Base-by-base conservation (phyloP, 2,888 invertebrate genomes). In the Cephalotes varians region DNA sequence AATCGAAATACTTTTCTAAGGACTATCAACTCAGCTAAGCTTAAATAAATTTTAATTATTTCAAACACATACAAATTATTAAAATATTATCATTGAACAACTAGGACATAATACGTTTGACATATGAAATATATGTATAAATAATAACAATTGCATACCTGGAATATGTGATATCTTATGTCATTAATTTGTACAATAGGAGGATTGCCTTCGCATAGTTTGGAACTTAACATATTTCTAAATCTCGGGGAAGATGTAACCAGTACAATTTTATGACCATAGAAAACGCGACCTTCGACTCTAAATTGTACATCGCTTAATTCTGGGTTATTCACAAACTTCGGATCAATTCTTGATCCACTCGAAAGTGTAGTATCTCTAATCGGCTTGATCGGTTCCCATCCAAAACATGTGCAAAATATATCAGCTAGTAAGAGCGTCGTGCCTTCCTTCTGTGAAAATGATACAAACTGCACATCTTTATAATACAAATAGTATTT, bases 241-340 rank as follows among this genome's bases (percentile, higher is more conserved):
- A 98, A 97, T 74, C 98, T 96, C 18, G 98, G 97, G 4, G 98
- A 98, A 82, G 98, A 98, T 2, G 98, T 98, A 64, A 98, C 98
- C 81, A 99, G 95, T 51, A 99, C 98, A 87, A 99, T 98, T 95
- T 98, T 98, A 95, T 99, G 99, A 0, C 98, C 98, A 94, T 98
- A 98, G 95, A 99, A 98, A 34, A 98, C 96, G 86, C 98, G 96
- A 0, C 98, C 98, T 94, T 98, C 98, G 73, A 98, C 98, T 92
- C 98, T 96, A 94, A 98, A 98, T 80, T 98, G 98, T 40, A 98
- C 98, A 93, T 98, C 98, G 90, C 98, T 98, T 51, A 98, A 95
- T 92, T 98, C 98, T 0, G 98, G 98, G 95, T 98, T 98, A 95
- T 98, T 99, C 87, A 99, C 98, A 95, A 98, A 99, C 92, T 98